Base-by-base conservation (phyloP, 1,140 invertebrate species). In the Megathymus violae region DNA sequence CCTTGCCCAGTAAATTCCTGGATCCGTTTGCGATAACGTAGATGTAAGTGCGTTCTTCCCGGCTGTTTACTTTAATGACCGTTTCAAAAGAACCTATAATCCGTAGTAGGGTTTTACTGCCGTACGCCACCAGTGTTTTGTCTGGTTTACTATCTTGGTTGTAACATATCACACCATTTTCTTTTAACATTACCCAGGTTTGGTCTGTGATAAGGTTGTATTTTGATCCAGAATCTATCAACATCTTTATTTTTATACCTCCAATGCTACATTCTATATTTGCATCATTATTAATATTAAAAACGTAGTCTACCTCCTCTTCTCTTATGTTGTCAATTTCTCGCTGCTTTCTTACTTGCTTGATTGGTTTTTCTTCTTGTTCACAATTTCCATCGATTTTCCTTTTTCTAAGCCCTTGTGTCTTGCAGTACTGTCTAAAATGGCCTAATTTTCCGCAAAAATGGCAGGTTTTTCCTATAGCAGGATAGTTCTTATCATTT, bases 141-240 rank as follows among this genome's bases (percentile, higher is more conserved):
- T 66, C 22, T 4, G 76, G 43, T 6, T 64, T 31, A 16, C 44
- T 51, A 5, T 41, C 16, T 62, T 63, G 67, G 10, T 64, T 65
- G 9, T 1, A 46, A 3, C 56, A 22, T 11, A 4, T 34, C n/a
- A 63, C 59, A 7, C 40, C 27, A 11, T 56, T 41, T 10, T 46
- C 25, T 43, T 73, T 76, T 9, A 71, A 16, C 1, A 2, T 13
- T 16, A 48, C 15, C 73, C 70, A 75, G 6, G 70, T 71, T 38
- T 63, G 47, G 0, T 65, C 59, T 6, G 67, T 67, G 9, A 77
- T 69, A 0, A 77, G 15, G 52, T 77, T 77, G 0, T 44, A 11
- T 16, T 66, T 69, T 15, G 66, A 71, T 0, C 74, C 74, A 0
- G 74, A 77, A 51, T 77, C 68, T 5, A 74, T 69, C 11, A 77